phyloP scores from a whole-genome alignment of 2,113 vertebrate species.

The Uria aalge region DNA sequence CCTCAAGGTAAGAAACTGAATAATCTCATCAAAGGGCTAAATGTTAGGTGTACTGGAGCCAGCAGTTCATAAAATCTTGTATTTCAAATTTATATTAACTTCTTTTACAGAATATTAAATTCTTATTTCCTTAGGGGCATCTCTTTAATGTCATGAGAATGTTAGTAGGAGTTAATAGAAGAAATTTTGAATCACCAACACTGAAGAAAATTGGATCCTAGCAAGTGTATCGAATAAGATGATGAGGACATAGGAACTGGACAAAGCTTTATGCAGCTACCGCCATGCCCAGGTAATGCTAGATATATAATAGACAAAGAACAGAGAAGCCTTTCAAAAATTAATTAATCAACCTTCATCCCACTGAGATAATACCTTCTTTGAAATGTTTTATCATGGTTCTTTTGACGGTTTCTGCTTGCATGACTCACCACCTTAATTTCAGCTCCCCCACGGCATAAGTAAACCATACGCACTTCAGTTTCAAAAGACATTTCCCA shows the following conservation, averaged over 20 bases:
- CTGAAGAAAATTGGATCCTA: conserved; percentile 11
- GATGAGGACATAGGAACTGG: not conserved
- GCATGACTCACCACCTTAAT: not conserved
- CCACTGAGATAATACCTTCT: not conserved
- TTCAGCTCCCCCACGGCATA: not conserved
- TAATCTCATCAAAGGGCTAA: not conserved
- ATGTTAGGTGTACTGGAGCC: not conserved
- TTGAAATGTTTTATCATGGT: not conserved
- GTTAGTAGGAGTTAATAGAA: conserved; percentile 36
- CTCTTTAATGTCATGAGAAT: conserved; percentile 40
- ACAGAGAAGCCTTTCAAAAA: not conserved
- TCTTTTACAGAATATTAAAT: conserved; percentile 20
- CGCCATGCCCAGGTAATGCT: not conserved
- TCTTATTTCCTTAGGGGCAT: conserved; percentile 38
- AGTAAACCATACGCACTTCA: not conserved
- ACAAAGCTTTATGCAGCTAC: not conserved
- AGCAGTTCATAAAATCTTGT: conserved; percentile 20
- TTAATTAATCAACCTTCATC: not conserved
- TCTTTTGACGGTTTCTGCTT: not conserved
- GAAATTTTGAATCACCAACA: not conserved
- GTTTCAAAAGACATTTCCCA: not conserved
- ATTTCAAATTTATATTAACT: conserved; percentile 36
- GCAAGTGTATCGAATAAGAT: not conserved
- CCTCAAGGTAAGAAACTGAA: not conserved
- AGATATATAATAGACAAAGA: not conserved